Percentiles rank a stretch among this genome's conserved stretches.
phyloP scores from a whole-genome alignment of 1,140 invertebrate genomes.

The Drosophila rhopaloa region DNA sequence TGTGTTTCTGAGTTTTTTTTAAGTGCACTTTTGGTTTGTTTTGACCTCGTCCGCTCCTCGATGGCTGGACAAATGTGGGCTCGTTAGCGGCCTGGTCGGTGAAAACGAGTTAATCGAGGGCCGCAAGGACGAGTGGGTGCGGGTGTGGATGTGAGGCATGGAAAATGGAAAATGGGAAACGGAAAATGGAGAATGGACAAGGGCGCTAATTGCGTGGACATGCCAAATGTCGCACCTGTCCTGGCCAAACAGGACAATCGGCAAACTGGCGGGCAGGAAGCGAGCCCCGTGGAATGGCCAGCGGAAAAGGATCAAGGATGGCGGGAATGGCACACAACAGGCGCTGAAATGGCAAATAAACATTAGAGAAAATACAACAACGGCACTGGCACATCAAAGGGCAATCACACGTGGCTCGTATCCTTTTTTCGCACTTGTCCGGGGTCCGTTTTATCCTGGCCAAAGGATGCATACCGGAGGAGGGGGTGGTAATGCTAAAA shows the following conservation, averaged over 20 bases:
- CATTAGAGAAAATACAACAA: constrained; percentile 63
- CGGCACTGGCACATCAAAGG: constrained; percentile 54
- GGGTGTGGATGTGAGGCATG: not conserved
- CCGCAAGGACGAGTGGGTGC: constrained; percentile 6
- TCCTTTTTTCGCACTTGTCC: constrained; percentile 43
- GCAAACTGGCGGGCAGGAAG: not conserved
- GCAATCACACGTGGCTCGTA: constrained; percentile 47
- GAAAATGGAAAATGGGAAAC: not conserved
- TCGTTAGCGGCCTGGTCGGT: constrained; percentile 44
- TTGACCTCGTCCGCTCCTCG: constrained; percentile 8
- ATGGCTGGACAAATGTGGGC: constrained; percentile 41
- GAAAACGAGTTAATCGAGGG: constrained; percentile 66
- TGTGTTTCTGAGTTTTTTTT: not conserved
- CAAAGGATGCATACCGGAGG: constrained; percentile 31
- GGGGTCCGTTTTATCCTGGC: constrained; percentile 4
- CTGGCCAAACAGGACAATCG: constrained; percentile 37
- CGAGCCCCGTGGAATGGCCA: not conserved
- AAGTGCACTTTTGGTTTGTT: constrained; percentile 1
- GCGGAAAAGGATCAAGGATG: constrained; percentile 32
- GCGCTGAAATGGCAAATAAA: constrained; percentile 69
- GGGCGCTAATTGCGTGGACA: constrained; percentile 74
- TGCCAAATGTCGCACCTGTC: constrained; percentile 76
- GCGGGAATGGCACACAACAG: not conserved
- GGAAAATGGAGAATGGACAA: constrained; percentile 19
- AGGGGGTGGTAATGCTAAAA: not conserved